phyloP scores from a whole-genome alignment of 2,888 invertebrate species.

The Leptura quadrifasciata region DNA sequence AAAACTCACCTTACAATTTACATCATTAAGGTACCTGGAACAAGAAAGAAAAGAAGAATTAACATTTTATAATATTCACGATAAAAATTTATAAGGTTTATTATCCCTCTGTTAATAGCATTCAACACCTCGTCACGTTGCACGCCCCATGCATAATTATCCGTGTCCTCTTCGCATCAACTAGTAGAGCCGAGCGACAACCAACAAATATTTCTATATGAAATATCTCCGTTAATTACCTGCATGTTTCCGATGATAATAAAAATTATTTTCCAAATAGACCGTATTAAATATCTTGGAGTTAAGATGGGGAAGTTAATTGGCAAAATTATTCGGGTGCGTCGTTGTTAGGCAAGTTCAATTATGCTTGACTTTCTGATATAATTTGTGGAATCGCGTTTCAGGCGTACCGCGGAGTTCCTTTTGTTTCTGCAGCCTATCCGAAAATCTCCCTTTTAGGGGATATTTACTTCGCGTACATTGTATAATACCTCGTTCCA shows the following conservation, averaged over 20 bases:
- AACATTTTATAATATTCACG: conserved; percentile 1
- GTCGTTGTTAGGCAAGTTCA: conserved; percentile 57
- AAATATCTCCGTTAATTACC: conserved; percentile 40
- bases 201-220: conserved; percentile 31
- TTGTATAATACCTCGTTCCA: conserved; percentile 28
- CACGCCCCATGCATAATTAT: background rate
- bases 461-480: conserved; percentile 24
- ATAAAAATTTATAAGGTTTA: background rate
- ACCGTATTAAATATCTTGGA: conserved; percentile 36
- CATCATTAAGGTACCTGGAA: conserved; percentile 7
- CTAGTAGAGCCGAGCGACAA: conserved; percentile 8
- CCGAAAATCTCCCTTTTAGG: conserved; percentile 39
- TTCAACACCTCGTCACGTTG: background rate
- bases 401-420: conserved; percentile 34
- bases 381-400: conserved; percentile 47
- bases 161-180: conserved; percentile 9
- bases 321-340: conserved; percentile 58
- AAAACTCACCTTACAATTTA: conserved; percentile 7
- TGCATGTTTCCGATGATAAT: conserved; percentile 32
- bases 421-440: conserved; percentile 40
- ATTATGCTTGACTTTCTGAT: conserved; percentile 53
- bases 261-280: conserved; percentile 38
- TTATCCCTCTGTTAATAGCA: background rate
- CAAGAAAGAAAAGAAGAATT: background rate
- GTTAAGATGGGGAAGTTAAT: conserved; percentile 48